These are phyloP conservation scores for Odobenus rosmarus DNA, from an alignment of 2,113 vertebrate species.

Conservation along the genomic window DNA sequence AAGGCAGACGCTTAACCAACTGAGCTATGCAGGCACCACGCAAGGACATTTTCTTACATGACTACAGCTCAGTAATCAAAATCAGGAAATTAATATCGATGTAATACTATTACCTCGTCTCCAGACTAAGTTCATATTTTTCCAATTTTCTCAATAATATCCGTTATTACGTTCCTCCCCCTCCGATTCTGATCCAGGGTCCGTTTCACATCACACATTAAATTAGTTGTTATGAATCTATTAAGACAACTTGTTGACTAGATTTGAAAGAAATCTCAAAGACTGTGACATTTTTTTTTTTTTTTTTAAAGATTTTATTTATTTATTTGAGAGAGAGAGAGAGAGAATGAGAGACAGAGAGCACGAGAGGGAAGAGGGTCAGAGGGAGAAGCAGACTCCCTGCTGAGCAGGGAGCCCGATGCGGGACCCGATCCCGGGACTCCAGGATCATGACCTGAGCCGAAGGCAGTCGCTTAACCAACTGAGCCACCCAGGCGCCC, in stretches of 20 bases:
- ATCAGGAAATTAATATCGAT: not conserved
- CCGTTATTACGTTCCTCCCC: not conserved
- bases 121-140: not conserved
- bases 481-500: too few species aligned
- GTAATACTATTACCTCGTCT: not conserved
- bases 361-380: too few species aligned
- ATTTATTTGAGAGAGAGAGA: too few species aligned
- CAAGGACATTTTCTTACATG: not conserved
- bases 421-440: too few species aligned
- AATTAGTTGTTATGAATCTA: not conserved
- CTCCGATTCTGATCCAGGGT: not conserved
- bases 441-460: too few species aligned
- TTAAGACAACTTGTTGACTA: not conserved
- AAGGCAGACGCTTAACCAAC: not conserved
- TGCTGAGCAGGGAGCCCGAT: too few species aligned
- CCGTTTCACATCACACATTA: not conserved
- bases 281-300: not conserved
- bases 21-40: not conserved
- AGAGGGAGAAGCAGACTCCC: too few species aligned
- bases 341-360: too few species aligned
- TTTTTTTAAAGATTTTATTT: too few species aligned
- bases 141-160: not conserved
- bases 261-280: conserved; percentile 37
- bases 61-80: not conserved
- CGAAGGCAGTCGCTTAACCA: too few species aligned